These are phyloP conservation scores for Haliclystus octoradiatus DNA, from an alignment of 30 jellyfish, hydroid and myxozoan genomes.

Conservation along the genomic window DNA sequence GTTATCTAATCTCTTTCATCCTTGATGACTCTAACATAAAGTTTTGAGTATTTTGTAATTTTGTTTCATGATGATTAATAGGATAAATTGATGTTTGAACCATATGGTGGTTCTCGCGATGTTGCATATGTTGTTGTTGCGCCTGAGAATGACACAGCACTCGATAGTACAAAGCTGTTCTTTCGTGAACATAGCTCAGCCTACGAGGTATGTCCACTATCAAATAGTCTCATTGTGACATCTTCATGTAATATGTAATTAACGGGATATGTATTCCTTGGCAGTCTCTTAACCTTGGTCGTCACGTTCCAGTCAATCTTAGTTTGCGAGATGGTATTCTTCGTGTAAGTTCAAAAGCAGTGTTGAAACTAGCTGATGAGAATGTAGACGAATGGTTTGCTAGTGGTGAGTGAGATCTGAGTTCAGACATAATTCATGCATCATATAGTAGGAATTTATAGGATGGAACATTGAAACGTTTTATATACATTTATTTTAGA, in stretches of 20 bases:
- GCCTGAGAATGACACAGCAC: slow-evolving; percentile 81
- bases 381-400: slow-evolving; percentile 82
- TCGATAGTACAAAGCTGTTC: slow-evolving; percentile 69
- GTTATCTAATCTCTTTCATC: too few species aligned
- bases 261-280: too few species aligned
- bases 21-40: too few species aligned
- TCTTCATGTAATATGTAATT: background rate
- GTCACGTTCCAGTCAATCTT: slow-evolving; percentile 71
- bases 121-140: slow-evolving; percentile 91
- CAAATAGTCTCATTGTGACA: background rate
- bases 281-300: slow-evolving; percentile 87
- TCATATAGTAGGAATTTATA: too few species aligned
- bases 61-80: too few species aligned
- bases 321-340: slow-evolving; percentile 86
- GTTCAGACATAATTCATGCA: too few species aligned
- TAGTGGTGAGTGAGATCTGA: slow-evolving; percentile 23
- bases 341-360: slow-evolving; percentile 55
- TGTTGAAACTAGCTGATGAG: slow-evolving; percentile 47
- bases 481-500: slow-evolving; percentile 10
- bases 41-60: too few species aligned
- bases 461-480: background rate
- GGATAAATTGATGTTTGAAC: slow-evolving; percentile 65
- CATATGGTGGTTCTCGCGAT: slow-evolving; percentile 84
- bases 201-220: slow-evolving; percentile 60
- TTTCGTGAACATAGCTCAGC: slow-evolving; percentile 74